Conservation (phyloP, 2,797 vertebrate species). For the Macropodus opercularis region DNA sequence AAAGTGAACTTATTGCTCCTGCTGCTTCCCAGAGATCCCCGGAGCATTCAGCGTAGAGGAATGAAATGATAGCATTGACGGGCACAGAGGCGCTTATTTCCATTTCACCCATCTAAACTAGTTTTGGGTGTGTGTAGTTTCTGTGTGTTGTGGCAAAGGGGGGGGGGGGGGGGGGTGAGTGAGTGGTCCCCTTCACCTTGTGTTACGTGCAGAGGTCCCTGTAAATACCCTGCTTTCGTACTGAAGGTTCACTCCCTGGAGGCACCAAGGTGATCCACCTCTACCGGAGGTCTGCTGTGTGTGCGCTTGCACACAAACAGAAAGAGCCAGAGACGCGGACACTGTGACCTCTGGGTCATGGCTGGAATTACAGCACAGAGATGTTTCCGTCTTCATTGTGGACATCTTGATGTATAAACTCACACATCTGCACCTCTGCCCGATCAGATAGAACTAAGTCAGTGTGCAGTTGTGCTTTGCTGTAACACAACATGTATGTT, state of each 20-base stretch:
- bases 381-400: constrained; percentile 42
- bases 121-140: constrained; percentile 26
- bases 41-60: constrained; percentile 95
- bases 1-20: constrained; percentile 99
- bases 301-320: constrained; percentile 49
- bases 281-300: constrained; percentile 47
- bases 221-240: constrained; percentile 55
- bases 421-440: constrained; percentile 26
- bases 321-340: constrained; percentile 34
- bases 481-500: constrained; percentile 7
- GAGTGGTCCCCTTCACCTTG: constrained; percentile 49
- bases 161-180: no score
- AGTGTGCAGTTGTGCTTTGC: constrained; percentile 25
- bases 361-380: constrained; percentile 37
- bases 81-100: constrained; percentile 91
- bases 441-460: constrained; percentile 12
- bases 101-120: constrained; percentile 80
- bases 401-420: constrained; percentile 42
- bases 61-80: constrained; percentile 93
- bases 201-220: constrained; percentile 39
- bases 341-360: constrained; percentile 61
- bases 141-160: constrained; percentile 19
- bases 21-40: constrained; percentile 94
- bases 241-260: constrained; percentile 48
- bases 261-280: constrained; percentile 32